phyloP scores from a whole-genome alignment of 2,888 invertebrate species.

The Tachina lurida region DNA sequence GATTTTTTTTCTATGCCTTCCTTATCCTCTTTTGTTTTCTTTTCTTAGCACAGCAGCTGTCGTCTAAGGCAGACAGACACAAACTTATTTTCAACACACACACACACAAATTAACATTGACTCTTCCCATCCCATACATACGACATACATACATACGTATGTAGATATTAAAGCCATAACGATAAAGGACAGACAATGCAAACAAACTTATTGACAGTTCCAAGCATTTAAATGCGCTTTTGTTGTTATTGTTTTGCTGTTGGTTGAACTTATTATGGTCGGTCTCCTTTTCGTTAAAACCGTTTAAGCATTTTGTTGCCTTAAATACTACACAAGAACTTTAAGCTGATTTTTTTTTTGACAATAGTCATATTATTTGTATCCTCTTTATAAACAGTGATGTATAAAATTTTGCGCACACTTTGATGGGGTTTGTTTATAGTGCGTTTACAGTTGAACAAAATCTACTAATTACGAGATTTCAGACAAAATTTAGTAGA shows the following conservation, averaged over 20 bases:
- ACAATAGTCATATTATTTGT: constrained; percentile 20
- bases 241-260: constrained; percentile 24
- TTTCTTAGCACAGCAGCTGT: constrained; percentile 59
- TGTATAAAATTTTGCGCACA: background rate
- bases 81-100: constrained; percentile 15
- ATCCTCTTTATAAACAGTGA: constrained; percentile 44
- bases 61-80: constrained; percentile 43
- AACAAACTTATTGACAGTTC: constrained; percentile 64
- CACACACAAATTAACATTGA: constrained; percentile 11
- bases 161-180: constrained; percentile 41
- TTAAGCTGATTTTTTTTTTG: constrained; percentile 22
- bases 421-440: background rate
- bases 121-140: background rate
- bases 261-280: constrained; percentile 23
- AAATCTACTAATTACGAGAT: no score
- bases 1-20: background rate
- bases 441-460: no score
- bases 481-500: no score
- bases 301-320: constrained; percentile 43
- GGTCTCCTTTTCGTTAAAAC: constrained; percentile 14
- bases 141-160: background rate
- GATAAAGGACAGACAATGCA: constrained; percentile 45
- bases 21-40: constrained; percentile 44
- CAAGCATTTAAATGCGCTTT: constrained; percentile 28
- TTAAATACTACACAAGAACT: constrained; percentile 42